Conservation (phyloP, 92 coral and sea anemone genomes). For the Porites divaricata region DNA sequence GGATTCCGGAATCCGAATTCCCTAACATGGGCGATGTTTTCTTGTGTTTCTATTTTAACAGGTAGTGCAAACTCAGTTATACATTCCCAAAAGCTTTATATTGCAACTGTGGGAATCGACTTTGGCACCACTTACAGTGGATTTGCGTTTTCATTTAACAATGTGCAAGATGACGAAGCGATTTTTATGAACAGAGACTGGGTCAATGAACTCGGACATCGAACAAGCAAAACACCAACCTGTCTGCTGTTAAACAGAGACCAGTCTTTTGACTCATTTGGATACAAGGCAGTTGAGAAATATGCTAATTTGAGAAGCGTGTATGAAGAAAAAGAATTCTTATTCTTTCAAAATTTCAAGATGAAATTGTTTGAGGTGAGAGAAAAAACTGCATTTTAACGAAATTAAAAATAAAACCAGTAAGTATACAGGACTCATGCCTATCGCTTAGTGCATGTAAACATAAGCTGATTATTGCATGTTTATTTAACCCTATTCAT, state of each 20-base stretch:
- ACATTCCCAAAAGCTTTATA: background rate
- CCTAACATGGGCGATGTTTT: too few relatives aligned
- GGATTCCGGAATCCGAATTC: too few relatives aligned
- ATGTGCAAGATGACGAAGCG: constrained; percentile 15
- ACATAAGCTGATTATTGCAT: too few relatives aligned
- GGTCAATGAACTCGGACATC: constrained; percentile 36
- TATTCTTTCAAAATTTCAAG: constrained; percentile 36
- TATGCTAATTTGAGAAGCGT: constrained; percentile 19
- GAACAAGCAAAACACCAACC: constrained; percentile 39
- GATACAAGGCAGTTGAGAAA: constrained; percentile 32
- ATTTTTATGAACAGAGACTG: constrained; percentile 41
- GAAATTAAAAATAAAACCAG: too few relatives aligned
- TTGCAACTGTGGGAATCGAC: constrained; percentile 41
- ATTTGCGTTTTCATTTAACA: constrained; percentile 44
- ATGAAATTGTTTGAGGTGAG: constrained; percentile 39
- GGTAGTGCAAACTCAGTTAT: background rate
- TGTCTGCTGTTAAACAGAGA: constrained; percentile 39
- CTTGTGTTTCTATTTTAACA: background rate
- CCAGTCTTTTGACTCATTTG: constrained; percentile 40
- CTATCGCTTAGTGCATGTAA: too few relatives aligned
- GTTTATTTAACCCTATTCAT: too few relatives aligned
- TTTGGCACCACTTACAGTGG: constrained; percentile 48
- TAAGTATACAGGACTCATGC: too few relatives aligned
- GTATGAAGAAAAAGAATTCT: constrained; percentile 24
- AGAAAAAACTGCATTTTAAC: too few relatives aligned